Evolutionary conservation across 2,888 invertebrate genomes (phyloP).

Genomic region (Andrena fulva): DNA sequence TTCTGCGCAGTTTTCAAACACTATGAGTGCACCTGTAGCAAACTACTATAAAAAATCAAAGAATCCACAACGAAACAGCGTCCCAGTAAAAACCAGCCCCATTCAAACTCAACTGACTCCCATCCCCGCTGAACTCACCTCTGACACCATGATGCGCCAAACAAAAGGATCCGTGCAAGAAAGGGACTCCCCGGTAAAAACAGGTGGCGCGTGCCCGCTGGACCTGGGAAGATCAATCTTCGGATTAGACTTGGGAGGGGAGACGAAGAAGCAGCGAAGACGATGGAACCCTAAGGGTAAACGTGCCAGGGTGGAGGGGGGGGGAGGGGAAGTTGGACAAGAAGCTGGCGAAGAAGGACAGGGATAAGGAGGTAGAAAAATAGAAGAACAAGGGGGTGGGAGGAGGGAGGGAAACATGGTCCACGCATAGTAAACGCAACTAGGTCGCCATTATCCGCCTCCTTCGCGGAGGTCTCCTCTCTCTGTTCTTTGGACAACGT

Average conservation of each 20-base stretch:
- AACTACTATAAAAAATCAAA: neutral
- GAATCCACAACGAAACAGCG: neutral
- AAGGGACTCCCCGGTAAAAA: conserved; percentile 12
- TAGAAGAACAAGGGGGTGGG: neutral
- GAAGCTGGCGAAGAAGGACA: neutral
- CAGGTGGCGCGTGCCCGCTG: conserved; percentile 42
- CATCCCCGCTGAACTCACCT: neutral
- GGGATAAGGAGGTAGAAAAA: neutral
- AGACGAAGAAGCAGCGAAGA: too few relatives aligned
- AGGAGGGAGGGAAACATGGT: conserved; percentile 2
- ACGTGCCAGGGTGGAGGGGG: neutral
- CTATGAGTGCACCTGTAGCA: too few relatives aligned
- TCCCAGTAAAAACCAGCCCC: neutral
- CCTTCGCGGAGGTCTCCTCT: conserved; percentile 19
- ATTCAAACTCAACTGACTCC: neutral
- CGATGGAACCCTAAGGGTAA: neutral
- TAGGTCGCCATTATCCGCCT: conserved; percentile 10
- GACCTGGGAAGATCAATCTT: conserved; percentile 56
- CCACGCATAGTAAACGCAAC: conserved; percentile 22
- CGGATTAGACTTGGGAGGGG: conserved; percentile 13
- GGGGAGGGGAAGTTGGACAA: neutral
- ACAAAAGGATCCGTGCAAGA: conserved; percentile 21
- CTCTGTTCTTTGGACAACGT: conserved; percentile 47
- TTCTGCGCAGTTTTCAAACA: too few relatives aligned
- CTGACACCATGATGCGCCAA: conserved; percentile 7